Base-by-base conservation (phyloP, 2,888 invertebrate genomes). In the Limenitis camilla region DNA sequence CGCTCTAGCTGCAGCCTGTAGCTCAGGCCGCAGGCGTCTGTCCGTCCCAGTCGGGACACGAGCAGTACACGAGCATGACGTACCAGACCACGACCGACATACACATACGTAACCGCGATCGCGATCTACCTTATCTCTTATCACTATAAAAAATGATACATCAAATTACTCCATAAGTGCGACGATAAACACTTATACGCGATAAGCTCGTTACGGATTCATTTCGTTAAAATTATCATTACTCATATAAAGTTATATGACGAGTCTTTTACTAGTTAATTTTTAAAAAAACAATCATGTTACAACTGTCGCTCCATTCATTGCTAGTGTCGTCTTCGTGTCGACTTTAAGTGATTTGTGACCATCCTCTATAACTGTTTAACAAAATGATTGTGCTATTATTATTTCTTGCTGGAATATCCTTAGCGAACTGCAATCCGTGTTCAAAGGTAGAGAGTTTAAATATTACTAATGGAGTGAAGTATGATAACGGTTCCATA, bases 101-200 rank as follows among this genome's bases (percentile, higher is more conserved):
- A 40, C 44, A 53, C 42, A 28, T 28, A 40, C 44, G 53, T 40
- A 55, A 49, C 52, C 57, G 56, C 61, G 61, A 51, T 52, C 64
- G 62, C 67, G 65, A 49, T 56, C 58, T 56, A 50, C 68, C 74
- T 81, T 83, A 83, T 84, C 82, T 71, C 67, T 73, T 71, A 77
- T 73, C 74, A 71, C 57, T 65, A 72, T 68, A 69, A 75, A 72
- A 77, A 62, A 79, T 82, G 81, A 83, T 77, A 82, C 81, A 81
- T 74, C 74, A 68, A 74, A 76, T 79, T 79, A 80, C 79, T 76
- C 78, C 76, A 78, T 71, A 64, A 74, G 74, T 70, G 61, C 62
- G 51, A 62, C 65, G 81, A 84, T 83, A 83, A 74, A 64, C 63
- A 67, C 69, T 63, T 56, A 66, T 63, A 63, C 64, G 68, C 70